Percentiles rank a stretch among this genome's conserved stretches.
These are phyloP conservation scores for Drosophila dives DNA, from an alignment of 2,888 invertebrate genomes.

Conservation along the genomic window DNA sequence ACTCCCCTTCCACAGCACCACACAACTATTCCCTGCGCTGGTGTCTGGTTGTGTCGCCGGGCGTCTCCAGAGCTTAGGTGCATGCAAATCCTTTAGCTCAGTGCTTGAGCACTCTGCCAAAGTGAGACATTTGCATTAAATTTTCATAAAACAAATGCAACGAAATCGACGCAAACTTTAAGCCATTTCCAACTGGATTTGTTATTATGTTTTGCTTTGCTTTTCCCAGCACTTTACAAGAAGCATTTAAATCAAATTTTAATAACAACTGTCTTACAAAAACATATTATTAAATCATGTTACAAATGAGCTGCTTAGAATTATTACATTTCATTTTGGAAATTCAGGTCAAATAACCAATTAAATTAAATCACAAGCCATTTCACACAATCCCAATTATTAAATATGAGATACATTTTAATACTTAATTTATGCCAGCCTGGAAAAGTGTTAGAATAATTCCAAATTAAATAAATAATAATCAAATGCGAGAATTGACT, in stretches of 20 bases:
- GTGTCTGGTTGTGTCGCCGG: constrained; percentile 21
- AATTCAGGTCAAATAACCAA: not conserved
- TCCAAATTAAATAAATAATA: not conserved
- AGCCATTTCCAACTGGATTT: constrained; percentile 7
- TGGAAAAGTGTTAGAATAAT: not conserved
- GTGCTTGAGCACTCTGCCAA: constrained; percentile 27
- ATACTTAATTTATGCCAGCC: not conserved
- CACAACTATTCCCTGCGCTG: not conserved
- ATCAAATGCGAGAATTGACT: not conserved
- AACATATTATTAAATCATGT: not conserved
- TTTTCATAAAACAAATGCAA: constrained; percentile 22
- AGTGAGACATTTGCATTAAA: constrained; percentile 64
- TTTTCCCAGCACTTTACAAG: not conserved
- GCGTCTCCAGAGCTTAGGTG: constrained; percentile 60
- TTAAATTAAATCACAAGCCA: not conserved
- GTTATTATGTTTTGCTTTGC: not conserved
- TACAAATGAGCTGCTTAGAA: not conserved
- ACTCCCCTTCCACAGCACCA: no score
- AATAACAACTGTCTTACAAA: not conserved
- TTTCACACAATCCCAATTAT: not conserved
- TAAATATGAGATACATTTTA: not conserved
- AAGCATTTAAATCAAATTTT: not conserved
- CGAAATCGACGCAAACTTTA: constrained; percentile 17
- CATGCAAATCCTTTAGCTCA: constrained; percentile 63
- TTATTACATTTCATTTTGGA: not conserved